These are phyloP conservation scores for Andrena cerasifolii DNA, from an alignment of 1,140 invertebrate genomes.

Conservation along the genomic window DNA sequence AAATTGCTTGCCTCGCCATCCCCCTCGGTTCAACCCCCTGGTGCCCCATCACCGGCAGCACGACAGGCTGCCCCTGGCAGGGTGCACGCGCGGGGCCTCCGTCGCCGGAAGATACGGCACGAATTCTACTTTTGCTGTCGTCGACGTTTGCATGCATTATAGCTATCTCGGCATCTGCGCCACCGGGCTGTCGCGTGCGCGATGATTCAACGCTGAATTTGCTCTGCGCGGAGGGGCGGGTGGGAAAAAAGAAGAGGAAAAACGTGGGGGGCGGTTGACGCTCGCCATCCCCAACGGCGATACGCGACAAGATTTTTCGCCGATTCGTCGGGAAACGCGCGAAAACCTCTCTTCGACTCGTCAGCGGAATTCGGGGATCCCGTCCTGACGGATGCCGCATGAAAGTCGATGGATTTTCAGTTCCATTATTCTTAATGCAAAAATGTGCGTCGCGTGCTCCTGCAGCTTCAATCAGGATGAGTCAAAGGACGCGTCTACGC, in stretches of 20 bases:
- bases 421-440: too few species aligned
- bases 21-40: neutral
- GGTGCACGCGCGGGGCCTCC: neutral
- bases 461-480: too few species aligned
- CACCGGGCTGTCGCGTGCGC: slow-evolving; percentile 6
- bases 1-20: slow-evolving; percentile 71
- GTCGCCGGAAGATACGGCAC: slow-evolving; percentile 74
- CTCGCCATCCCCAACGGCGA: neutral
- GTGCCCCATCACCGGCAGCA: neutral
- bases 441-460: too few species aligned
- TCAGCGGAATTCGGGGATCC: neutral
- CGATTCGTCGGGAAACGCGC: neutral
- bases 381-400: too few species aligned
- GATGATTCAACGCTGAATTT: slow-evolving; percentile 53
- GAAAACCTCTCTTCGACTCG: neutral
- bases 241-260: neutral
- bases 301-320: neutral
- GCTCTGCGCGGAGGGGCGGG: neutral
- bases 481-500: too few species aligned
- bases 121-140: slow-evolving; percentile 76
- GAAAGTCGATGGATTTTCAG: too few species aligned
- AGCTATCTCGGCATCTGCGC: slow-evolving; percentile 68
- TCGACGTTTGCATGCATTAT: slow-evolving; percentile 79
- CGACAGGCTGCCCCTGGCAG: slow-evolving; percentile 2
- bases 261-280: too few species aligned